Conservation (phyloP, 2,113 vertebrate genomes). For the Progne subis region DNA sequence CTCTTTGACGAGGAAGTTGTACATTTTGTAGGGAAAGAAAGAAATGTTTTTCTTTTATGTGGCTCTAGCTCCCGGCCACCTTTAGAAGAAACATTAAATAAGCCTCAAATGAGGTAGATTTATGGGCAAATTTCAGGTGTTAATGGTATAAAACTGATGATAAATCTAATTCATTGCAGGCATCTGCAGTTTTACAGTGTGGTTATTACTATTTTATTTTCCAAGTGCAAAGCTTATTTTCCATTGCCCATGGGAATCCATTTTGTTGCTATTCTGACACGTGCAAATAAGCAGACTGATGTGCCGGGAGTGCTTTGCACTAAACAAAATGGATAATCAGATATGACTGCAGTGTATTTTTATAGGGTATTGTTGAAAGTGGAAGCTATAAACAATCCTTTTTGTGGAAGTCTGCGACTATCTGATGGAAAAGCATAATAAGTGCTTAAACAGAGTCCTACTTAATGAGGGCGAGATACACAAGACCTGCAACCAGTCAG, state of each 20-base stretch:
- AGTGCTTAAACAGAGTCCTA: slow-evolving; percentile 22
- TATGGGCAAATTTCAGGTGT: slow-evolving; percentile 14
- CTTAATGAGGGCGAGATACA: slow-evolving; percentile 48
- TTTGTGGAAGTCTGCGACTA: background rate
- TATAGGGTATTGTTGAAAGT: slow-evolving; percentile 48
- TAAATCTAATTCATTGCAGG: slow-evolving; percentile 2
- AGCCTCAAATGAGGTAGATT: slow-evolving; percentile 26
- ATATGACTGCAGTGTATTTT: slow-evolving; percentile 34
- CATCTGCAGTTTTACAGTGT: slow-evolving; percentile 5
- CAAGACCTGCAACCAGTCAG: slow-evolving; percentile 26
- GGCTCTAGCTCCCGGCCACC: background rate
- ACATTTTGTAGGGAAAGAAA: background rate
- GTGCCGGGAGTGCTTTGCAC: background rate
- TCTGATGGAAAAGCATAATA: slow-evolving; percentile 34
- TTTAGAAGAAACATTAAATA: slow-evolving; percentile 21
- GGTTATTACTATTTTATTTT: slow-evolving; percentile 33
- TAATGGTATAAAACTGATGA: background rate
- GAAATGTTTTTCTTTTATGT: background rate
- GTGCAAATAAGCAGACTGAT: slow-evolving; percentile 5
- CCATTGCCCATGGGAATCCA: background rate
- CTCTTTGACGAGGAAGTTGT: background rate
- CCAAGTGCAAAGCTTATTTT: background rate
- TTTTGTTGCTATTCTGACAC: slow-evolving; percentile 23
- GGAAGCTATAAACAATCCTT: slow-evolving; percentile 50
- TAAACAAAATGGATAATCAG: slow-evolving; percentile 36